Base-by-base conservation (phyloP, 2,888 invertebrate genomes). In the Congeria kusceri region DNA sequence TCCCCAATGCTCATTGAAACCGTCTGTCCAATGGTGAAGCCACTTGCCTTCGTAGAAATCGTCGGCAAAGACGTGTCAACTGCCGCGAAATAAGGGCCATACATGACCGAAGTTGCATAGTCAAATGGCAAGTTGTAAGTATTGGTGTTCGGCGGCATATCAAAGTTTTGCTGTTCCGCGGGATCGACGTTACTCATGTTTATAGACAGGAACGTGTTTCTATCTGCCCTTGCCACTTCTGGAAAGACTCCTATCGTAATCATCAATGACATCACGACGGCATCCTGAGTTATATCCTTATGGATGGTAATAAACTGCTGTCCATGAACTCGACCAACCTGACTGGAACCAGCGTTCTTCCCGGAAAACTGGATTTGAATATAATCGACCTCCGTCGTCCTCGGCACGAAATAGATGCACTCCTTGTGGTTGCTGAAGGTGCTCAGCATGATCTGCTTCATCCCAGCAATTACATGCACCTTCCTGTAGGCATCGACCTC, bases 31-130 rank as follows among this genome's bases (percentile, higher is more conserved):
- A 85, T 75, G 3, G 72, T 75, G 18, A 78, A 77, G 18, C 77
- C 71, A 39, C 79, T 79, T 29, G 79, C 80, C 64, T 79, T 83
- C 7, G 85, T 77, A 44, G 71, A 69, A 13, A 85, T 78, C 4
- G 80, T 83, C 7, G 85, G 85, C 49, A 59, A 70, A 5, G 85
- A 79, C 23, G 67, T 61, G 46, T 85, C 79, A 28, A 73, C 77
- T n/a, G 85, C 85, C 49, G 67, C 70, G 23, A 75, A 71, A 27
- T 79, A 85, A 29, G 85, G 85, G 46, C 59, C 69, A 59, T 83
- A 85, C 79, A 85, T 83, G 18, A 83, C 83, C 11, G 83, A 73
- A 3, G 85, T 80, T 15, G 78, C 69, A 61, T 76, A 83, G 77
- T 85, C 85, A 56, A 85, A 85, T 61, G 83, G 74, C 15, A 80